Percentiles rank a stretch among this genome's conserved stretches.
These are phyloP conservation scores for Sebastes nivosus DNA, from an alignment of 2,797 vertebrate genomes.

Conservation along the genomic window DNA sequence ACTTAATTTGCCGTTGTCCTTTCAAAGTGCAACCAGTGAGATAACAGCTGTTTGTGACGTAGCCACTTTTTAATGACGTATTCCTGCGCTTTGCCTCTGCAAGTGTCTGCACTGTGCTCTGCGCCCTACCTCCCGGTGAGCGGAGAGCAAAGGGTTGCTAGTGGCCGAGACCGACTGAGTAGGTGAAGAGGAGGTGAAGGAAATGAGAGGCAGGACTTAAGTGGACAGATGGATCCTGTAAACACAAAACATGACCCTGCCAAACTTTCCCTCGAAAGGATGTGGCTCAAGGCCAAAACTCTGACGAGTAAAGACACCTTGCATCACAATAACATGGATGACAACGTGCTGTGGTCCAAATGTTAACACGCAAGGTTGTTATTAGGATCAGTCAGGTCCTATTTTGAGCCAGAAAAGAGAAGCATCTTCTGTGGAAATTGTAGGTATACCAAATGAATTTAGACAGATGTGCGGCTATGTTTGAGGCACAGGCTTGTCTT, in stretches of 20 bases:
- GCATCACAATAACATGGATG: background rate
- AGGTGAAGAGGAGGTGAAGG: conserved; percentile 23
- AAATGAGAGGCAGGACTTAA: conserved; percentile 34
- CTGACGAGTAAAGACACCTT: background rate
- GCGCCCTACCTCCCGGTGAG: background rate
- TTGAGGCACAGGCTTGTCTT: background rate
- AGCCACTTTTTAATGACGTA: background rate
- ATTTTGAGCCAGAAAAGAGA: background rate
- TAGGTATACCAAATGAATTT: background rate
- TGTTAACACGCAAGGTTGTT: background rate
- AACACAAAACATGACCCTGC: conserved; percentile 44
- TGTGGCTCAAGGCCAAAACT: conserved; percentile 2
- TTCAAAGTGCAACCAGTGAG: background rate
- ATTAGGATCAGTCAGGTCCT: background rate
- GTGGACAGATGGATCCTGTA: conserved; percentile 2
- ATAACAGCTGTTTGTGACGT: background rate
- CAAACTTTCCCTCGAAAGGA: conserved; percentile 31
- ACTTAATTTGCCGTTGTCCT: background rate
- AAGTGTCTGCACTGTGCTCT: background rate
- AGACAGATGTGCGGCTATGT: background rate
- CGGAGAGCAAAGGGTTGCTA: conserved; percentile 10
- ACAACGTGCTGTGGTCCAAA: background rate
- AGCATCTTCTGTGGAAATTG: background rate
- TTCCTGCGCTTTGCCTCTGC: background rate
- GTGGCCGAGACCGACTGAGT: conserved; percentile 24